phyloP scores from a whole-genome alignment of 2,888 invertebrate species.

The Rhorus exstirpatorius region DNA sequence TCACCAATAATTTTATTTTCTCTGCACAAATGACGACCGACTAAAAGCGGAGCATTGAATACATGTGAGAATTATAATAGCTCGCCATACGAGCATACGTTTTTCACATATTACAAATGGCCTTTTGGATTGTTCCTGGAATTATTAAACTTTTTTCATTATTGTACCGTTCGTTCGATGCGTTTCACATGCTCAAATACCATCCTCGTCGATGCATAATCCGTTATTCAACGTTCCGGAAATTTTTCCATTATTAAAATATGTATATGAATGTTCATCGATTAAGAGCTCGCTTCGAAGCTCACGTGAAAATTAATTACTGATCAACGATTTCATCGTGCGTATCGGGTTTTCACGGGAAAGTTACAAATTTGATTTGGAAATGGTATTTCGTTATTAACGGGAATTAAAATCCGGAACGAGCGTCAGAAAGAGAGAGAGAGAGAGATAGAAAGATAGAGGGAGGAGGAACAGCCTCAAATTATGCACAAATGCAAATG shows the following conservation, averaged over 20 bases:
- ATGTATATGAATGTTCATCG: constrained; percentile 15
- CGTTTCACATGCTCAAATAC: constrained; percentile 12
- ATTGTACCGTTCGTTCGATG: background rate
- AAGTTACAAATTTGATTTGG: constrained; percentile 20
- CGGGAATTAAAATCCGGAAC: constrained; percentile 46
- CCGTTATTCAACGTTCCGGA: constrained; percentile 10
- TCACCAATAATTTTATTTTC: too few relatives aligned
- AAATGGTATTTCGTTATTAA: constrained; percentile 56
- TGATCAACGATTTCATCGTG: constrained; percentile 35
- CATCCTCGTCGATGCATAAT: constrained; percentile 7
- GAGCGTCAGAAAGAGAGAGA: background rate
- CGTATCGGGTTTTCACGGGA: constrained; percentile 18
- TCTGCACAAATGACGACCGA: background rate
- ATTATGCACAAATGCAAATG: constrained; percentile 61
- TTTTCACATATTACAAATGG: constrained; percentile 17
- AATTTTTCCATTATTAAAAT: constrained; percentile 13
- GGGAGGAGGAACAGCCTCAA: background rate
- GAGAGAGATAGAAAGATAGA: background rate
- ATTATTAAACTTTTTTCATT: background rate
- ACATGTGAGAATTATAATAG: constrained; percentile 5
- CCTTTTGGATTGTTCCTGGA: background rate
- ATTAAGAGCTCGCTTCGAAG: constrained; percentile 41
- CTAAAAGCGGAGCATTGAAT: background rate
- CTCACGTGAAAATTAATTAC: constrained; percentile 55
- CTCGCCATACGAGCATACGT: background rate